Percentiles rank a stretch among this genome's conserved stretches.
Conservation (phyloP, 2,113 vertebrate genomes). For the Rhombomys opimus region DNA sequence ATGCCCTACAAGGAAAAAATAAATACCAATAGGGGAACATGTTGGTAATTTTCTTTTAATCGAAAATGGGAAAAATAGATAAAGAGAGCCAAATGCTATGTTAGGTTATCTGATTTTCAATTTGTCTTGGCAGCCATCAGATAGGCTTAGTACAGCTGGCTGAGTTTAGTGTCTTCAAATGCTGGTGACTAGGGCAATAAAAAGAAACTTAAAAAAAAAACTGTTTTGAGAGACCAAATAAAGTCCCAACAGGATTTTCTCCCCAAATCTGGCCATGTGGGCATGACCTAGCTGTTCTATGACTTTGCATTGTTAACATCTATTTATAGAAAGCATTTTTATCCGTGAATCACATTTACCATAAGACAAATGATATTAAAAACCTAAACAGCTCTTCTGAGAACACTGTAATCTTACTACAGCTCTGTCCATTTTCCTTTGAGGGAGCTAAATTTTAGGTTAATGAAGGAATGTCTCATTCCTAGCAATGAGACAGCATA, state of each 20-base stretch:
- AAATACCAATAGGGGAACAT: slow-evolving; percentile 31
- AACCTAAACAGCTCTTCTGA: slow-evolving; percentile 52
- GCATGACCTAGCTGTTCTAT: slow-evolving; percentile 70
- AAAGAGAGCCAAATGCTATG: slow-evolving; percentile 67
- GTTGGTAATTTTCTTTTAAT: slow-evolving; percentile 48
- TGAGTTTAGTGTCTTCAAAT: slow-evolving; percentile 73
- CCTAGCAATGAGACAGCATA: background rate
- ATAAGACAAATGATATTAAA: slow-evolving; percentile 69
- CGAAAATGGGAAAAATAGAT: slow-evolving; percentile 74
- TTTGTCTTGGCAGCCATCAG: slow-evolving; percentile 69
- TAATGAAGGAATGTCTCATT: slow-evolving; percentile 30
- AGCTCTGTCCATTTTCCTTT: slow-evolving; percentile 62
- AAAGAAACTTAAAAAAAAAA: slow-evolving; percentile 60
- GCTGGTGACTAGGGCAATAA: slow-evolving; percentile 70
- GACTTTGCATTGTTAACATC: slow-evolving; percentile 70
- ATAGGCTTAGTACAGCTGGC: slow-evolving; percentile 70
- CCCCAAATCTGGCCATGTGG: slow-evolving; percentile 74
- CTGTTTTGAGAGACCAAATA: slow-evolving; percentile 72
- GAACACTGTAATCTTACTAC: slow-evolving; percentile 65
- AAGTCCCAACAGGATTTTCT: slow-evolving; percentile 70
- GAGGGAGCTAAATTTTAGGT: slow-evolving; percentile 54
- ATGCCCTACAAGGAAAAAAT: slow-evolving; percentile 43
- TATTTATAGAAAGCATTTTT: slow-evolving; percentile 79
- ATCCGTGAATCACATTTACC: slow-evolving; percentile 79
- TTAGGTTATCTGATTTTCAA: slow-evolving; percentile 77